Percentiles rank a stretch among this genome's conserved stretches.
Conservation (phyloP, 2,113 vertebrate genomes). For the Aptenodytes forsteri region DNA sequence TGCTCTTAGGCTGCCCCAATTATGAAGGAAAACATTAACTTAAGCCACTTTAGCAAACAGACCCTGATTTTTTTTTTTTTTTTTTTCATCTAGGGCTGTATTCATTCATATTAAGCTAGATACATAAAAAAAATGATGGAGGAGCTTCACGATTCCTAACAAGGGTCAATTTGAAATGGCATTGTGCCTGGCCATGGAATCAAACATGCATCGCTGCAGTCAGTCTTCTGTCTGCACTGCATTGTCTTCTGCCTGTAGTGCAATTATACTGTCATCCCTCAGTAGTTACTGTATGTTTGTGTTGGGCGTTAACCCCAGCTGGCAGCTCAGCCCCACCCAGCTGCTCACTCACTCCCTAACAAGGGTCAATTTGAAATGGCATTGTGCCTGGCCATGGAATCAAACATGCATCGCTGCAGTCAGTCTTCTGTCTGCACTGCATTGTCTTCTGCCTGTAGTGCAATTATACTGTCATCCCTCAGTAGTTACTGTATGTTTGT, state of each 20-base stretch:
- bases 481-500: neutral
- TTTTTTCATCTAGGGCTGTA: neutral
- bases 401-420: neutral
- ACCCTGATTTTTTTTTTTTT: accelerated
- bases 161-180: neutral
- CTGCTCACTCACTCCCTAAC: neutral
- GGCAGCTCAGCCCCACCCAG: neutral
- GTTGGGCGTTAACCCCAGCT: neutral
- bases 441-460: neutral
- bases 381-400: neutral
- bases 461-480: neutral
- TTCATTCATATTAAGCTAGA: neutral
- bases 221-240: neutral
- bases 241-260: neutral
- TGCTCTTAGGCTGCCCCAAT: neutral
- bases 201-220: neutral
- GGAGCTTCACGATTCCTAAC: neutral
- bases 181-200: neutral
- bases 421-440: neutral
- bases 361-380: neutral
- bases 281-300: neutral
- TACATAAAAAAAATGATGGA: neutral
- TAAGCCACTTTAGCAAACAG: neutral
- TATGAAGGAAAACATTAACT: neutral
- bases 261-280: neutral